phyloP scores from a whole-genome alignment of 1,140 invertebrate species.

The Brachionus paranguensis region DNA sequence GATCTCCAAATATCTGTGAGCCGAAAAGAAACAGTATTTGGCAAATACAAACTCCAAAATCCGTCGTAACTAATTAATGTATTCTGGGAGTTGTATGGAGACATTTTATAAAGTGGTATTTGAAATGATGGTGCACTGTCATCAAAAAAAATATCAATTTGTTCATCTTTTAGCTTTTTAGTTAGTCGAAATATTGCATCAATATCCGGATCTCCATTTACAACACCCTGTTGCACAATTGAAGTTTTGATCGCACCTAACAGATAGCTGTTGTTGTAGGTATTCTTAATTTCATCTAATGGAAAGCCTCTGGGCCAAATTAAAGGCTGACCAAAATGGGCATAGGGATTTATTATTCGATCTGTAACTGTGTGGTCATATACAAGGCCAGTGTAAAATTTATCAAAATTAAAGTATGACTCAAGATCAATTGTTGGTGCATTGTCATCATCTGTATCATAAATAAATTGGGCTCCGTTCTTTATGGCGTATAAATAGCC shows the following conservation, averaged over 20 bases:
- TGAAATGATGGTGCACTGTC: conserved; percentile 42
- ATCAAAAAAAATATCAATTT: conserved; percentile 44
- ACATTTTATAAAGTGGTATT: conserved; percentile 44
- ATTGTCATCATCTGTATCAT: conserved; percentile 52
- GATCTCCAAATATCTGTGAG: conserved; percentile 49
- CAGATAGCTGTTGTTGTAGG: conserved; percentile 9
- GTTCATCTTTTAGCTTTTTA: conserved; percentile 38
- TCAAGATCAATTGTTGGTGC: conserved; percentile 41
- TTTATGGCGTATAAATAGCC: neutral
- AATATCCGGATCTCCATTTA: conserved; percentile 51
- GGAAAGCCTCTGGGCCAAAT: neutral
- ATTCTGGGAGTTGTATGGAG: conserved; percentile 49
- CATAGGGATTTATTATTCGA: conserved; percentile 17
- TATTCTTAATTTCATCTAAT: neutral
- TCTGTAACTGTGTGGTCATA: conserved; percentile 46
- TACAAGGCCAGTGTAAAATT: conserved; percentile 46
- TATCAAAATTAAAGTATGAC: conserved; percentile 44
- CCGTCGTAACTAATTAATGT: conserved; percentile 47
- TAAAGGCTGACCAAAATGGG: neutral
- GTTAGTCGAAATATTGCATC: conserved; percentile 49
- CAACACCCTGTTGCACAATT: conserved; percentile 49
- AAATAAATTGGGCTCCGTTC: conserved; percentile 48
- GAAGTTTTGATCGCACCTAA: conserved; percentile 40
- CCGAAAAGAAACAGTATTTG: conserved; percentile 45
- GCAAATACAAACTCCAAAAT: conserved; percentile 48